Percentiles rank a stretch among this genome's conserved stretches.
These are phyloP conservation scores for Momotus momota DNA, from an alignment of 2,797 vertebrate species.

Conservation along the genomic window DNA sequence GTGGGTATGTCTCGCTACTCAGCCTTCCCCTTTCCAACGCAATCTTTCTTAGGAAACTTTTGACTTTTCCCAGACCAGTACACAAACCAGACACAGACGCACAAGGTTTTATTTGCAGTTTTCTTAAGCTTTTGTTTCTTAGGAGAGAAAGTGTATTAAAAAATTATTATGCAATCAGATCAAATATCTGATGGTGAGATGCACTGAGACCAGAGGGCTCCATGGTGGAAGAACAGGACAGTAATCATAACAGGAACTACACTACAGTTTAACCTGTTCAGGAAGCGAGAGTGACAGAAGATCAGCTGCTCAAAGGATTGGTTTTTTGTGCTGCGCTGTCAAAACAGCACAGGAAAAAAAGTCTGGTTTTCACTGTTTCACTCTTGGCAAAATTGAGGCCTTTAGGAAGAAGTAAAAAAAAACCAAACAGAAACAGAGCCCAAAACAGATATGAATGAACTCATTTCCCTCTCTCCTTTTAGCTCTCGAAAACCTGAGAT, in stretches of 20 bases:
- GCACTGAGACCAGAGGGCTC: neutral
- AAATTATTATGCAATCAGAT: neutral
- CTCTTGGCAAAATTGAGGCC: neutral
- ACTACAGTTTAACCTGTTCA: neutral
- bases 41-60: neutral
- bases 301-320: neutral
- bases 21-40: neutral
- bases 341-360: neutral
- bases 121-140: constrained; percentile 12
- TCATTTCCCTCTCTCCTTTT: neutral
- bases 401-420: neutral
- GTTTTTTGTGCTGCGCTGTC: neutral
- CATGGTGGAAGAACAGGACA: neutral
- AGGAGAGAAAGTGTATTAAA: constrained; percentile 3
- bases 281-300: neutral
- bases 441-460: neutral
- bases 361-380: neutral
- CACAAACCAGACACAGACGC: constrained; percentile 7
- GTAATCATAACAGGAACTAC: neutral
- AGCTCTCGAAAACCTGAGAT: neutral
- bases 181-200: neutral
- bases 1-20: neutral
- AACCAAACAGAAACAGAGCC: neutral
- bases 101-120: neutral
- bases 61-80: neutral